Base-by-base conservation (phyloP, 1,140 invertebrate genomes). In the Leguminivora glycinivorella region DNA sequence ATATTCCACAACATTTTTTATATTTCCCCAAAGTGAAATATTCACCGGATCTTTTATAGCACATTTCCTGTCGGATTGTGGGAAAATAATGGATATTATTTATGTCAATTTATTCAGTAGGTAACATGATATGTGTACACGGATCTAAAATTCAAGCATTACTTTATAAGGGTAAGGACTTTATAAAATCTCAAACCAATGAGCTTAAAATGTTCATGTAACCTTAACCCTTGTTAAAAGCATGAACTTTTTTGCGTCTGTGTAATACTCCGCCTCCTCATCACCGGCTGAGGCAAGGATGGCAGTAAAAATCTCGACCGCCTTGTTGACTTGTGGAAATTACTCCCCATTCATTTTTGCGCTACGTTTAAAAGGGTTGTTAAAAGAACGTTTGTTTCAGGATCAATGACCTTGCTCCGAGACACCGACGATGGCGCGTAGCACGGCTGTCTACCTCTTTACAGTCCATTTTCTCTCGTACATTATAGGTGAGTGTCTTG, bases 391-490 rank as follows among this genome's bases (percentile, higher is more conserved):
- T 87, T 88, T 80, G 84, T 90, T 85, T 74, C 87, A 90, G 88
- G 83, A 80, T 78, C 80, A 75, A 88, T 87, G 87, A 82, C 79
- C 79, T 72, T 76, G 70, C 77, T 63, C 73, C 75, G 70, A 38
- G 67, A 73, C 73, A 79, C 77, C 52, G 70, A 79, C 67, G 75
- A 89, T 90, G 88, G 83, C 83, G 80, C 83, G 84, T 71, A 75
- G 78, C 26, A 66, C 71, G 71, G 76, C 80, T 68, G 78, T 81
- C 79, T 88, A 81, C 80, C 82, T 90, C 76, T 89, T 90, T 76
- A 88, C 84, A 66, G 82, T 84, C 73, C 82, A 89, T 84, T 90
- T 90, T 81, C 84, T 90, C 73, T 87, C 84, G 43, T 90, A 80
- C 72, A 85, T 90, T 80, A 88, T 88, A 78, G 83, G 88, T 90